Evolutionary conservation across 2,113 vertebrate species (phyloP).

Genomic region (Phyllostomus hastatus): DNA sequence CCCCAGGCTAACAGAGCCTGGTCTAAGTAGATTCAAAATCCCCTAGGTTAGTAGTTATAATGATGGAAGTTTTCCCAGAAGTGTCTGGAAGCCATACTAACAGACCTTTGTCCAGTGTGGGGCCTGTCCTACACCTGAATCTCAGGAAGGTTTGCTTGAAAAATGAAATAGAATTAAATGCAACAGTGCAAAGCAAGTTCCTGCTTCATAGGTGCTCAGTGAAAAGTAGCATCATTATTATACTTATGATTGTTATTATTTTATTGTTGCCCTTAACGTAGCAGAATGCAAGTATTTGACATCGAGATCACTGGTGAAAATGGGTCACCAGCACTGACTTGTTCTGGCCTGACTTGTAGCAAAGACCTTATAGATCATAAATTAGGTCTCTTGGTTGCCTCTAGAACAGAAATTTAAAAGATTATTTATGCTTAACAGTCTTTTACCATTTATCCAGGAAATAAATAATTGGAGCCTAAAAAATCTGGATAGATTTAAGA

Average conservation of each 20-base stretch:
- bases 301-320: neutral
- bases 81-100: neutral
- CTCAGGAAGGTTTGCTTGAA: neutral
- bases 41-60: neutral
- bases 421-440: neutral
- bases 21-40: neutral
- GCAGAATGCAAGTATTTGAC: neutral
- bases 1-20: neutral
- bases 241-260: neutral
- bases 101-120: neutral
- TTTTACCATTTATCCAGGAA: neutral
- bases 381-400: neutral
- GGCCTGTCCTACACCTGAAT: neutral
- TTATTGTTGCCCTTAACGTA: neutral
- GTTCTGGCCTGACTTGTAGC: neutral
- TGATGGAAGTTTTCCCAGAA: neutral
- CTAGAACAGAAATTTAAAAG: neutral
- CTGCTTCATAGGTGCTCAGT: neutral
- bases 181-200: neutral
- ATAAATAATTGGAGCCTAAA: neutral
- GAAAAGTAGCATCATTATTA: neutral
- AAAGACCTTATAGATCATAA: neutral
- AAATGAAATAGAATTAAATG: neutral
- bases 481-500: conserved; percentile 10
- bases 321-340: neutral